Percentiles rank a stretch among this genome's conserved stretches.
These are phyloP conservation scores for Chaunax sp. DNA, from an alignment of 2,797 vertebrate species.

Conservation along the genomic window DNA sequence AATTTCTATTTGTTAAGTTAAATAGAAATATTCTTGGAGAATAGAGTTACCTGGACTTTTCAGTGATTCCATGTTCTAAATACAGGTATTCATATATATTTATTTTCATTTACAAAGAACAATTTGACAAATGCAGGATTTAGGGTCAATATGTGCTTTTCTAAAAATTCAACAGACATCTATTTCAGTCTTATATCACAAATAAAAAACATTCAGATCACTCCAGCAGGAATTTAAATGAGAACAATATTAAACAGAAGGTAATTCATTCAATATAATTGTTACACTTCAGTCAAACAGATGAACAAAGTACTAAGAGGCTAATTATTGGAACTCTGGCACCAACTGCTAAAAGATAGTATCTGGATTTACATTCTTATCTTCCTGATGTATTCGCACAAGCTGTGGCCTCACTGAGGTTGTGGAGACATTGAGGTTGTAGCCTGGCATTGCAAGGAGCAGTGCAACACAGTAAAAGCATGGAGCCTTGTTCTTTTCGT, in stretches of 20 bases:
- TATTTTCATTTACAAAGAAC: slow-evolving; percentile 17
- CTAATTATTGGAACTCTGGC: neutral
- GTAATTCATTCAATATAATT: neutral
- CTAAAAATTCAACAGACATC: neutral
- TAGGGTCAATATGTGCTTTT: neutral
- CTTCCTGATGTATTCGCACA: neutral
- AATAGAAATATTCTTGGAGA: neutral
- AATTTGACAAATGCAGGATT: neutral
- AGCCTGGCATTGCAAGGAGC: neutral
- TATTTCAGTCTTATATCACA: neutral
- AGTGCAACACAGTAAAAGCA: neutral
- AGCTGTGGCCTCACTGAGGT: slow-evolving; percentile 10
- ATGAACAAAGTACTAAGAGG: neutral
- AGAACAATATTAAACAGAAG: neutral
- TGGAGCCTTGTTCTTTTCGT: slow-evolving; percentile 13
- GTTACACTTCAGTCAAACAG: slow-evolving; percentile 11
- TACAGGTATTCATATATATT: neutral
- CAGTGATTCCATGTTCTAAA: neutral
- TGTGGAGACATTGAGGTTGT: neutral
- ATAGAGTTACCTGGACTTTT: neutral
- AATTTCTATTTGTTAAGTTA: slow-evolving; percentile 1
- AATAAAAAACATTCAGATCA: slow-evolving; percentile 4
- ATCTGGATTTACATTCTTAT: neutral
- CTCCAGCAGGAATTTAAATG: neutral
- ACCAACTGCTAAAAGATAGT: neutral